These are phyloP conservation scores for Hemicrepidius hirtus DNA, from an alignment of 2,888 invertebrate species.

Conservation along the genomic window DNA sequence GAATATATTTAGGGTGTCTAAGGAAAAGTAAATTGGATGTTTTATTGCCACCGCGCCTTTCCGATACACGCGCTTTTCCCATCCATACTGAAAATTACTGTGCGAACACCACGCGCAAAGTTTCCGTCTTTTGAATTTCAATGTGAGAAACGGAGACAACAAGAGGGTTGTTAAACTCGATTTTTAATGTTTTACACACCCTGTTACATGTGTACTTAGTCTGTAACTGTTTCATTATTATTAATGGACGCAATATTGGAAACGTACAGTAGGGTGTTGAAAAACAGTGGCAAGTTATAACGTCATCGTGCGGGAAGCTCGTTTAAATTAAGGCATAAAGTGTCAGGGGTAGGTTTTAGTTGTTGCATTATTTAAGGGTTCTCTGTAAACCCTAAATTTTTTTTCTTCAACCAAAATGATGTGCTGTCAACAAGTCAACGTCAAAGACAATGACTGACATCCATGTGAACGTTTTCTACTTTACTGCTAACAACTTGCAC, in stretches of 20 bases:
- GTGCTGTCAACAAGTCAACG: slow-evolving; percentile 2
- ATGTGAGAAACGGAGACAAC: slow-evolving; percentile 24
- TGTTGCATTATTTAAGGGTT: slow-evolving; percentile 13
- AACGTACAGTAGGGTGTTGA: slow-evolving; percentile 20
- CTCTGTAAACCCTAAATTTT: background rate
- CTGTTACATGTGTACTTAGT: slow-evolving; percentile 44
- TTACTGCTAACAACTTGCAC: slow-evolving; percentile 3
- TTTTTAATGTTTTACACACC: slow-evolving; percentile 38
- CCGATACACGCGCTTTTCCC: slow-evolving; percentile 26
- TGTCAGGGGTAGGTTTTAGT: background rate
- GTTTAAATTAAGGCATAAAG: slow-evolving; percentile 23
- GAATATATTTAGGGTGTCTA: slow-evolving; percentile 35
- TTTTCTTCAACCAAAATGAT: background rate
- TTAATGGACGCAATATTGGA: slow-evolving; percentile 37
- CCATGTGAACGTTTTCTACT: background rate
- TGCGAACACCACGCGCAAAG: slow-evolving; percentile 19
- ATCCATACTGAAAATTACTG: slow-evolving; percentile 22
- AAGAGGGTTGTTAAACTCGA: slow-evolving; percentile 20
- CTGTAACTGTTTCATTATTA: slow-evolving; percentile 44
- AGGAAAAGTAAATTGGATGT: slow-evolving; percentile 46
- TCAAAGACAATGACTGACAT: slow-evolving; percentile 3
- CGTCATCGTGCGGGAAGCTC: slow-evolving; percentile 10
- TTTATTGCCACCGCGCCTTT: slow-evolving; percentile 48
- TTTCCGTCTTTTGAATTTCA: slow-evolving; percentile 15
- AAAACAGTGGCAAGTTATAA: slow-evolving; percentile 16